Percentiles rank a stretch among this genome's conserved stretches.
Conservation (phyloP, 2,888 invertebrate species). For the Drosophila pseudotakahashii region DNA sequence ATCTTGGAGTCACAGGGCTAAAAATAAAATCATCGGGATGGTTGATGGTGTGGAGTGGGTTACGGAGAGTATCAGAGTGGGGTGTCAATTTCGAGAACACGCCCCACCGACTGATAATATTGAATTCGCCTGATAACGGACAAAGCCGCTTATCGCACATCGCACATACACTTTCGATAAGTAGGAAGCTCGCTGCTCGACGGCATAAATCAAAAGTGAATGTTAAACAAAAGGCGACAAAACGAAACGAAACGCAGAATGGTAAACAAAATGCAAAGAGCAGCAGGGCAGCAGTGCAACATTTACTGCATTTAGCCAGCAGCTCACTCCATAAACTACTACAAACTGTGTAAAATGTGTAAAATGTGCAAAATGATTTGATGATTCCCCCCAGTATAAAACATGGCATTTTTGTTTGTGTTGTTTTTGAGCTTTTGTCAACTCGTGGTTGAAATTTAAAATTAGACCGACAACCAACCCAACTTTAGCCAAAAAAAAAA, state of each 20-base stretch:
- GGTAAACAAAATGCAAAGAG: constrained; percentile 18
- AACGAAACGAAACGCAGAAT: constrained; percentile 11
- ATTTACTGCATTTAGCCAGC: background rate
- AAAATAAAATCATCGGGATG: constrained; percentile 22
- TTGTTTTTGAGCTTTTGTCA: background rate
- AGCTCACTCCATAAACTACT: background rate
- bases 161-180: constrained; percentile 51
- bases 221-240: constrained; percentile 17
- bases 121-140: constrained; percentile 61
- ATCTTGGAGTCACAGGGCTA: constrained; percentile 17
- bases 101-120: constrained; percentile 53
- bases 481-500: constrained; percentile 1
- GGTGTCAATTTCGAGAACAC: constrained; percentile 22
- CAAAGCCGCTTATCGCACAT: constrained; percentile 54
- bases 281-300: background rate
- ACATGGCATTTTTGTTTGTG: background rate
- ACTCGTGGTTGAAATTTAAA: background rate
- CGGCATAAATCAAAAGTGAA: constrained; percentile 44
- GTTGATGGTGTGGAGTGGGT: background rate
- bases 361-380: background rate
- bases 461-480: background rate
- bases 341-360: background rate
- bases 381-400: background rate
- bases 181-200: constrained; percentile 20
- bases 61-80: too few relatives aligned